These are phyloP conservation scores for Drosophila recens DNA, from an alignment of 2,888 invertebrate species.

Conservation along the genomic window DNA sequence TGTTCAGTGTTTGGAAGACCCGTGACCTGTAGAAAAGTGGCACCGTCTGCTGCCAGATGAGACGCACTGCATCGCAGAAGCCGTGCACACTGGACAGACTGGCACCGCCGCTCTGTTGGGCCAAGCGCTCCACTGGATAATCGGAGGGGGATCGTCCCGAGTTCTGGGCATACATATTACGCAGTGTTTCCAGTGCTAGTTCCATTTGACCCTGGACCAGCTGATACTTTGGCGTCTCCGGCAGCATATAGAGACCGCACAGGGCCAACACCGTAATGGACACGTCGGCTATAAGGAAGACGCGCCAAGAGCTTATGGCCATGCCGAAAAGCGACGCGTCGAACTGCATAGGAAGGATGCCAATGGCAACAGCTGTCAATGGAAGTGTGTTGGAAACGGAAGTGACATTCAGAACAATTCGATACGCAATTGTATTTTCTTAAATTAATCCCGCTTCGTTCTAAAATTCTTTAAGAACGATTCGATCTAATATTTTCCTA, in stretches of 20 bases:
- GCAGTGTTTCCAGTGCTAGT: slow-evolving; percentile 88
- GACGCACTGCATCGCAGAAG: slow-evolving; percentile 72
- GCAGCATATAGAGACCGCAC: slow-evolving; percentile 87
- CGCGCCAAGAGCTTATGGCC: slow-evolving; percentile 90
- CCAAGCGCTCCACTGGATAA: slow-evolving; percentile 86
- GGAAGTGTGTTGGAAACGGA: too few species aligned
- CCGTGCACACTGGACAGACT: slow-evolving; percentile 76
- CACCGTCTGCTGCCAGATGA: slow-evolving; percentile 83
- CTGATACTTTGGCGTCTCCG: slow-evolving; percentile 93
- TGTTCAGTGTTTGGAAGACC: slow-evolving; percentile 79
- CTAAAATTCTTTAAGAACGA: too few species aligned
- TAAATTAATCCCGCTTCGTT: too few species aligned
- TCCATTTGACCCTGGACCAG: slow-evolving; percentile 88
- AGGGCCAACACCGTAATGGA: slow-evolving; percentile 88
- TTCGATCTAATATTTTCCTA: too few species aligned
- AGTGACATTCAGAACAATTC: too few species aligned
- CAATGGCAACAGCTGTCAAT: slow-evolving; percentile 88
- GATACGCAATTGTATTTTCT: too few species aligned
- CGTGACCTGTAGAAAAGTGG: slow-evolving; percentile 80
- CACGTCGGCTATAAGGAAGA: slow-evolving; percentile 89
- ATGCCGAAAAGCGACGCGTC: slow-evolving; percentile 86
- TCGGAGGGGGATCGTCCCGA: slow-evolving; percentile 84
- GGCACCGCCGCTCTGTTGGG: slow-evolving; percentile 70
- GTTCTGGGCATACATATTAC: slow-evolving; percentile 87
- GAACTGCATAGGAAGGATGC: slow-evolving; percentile 88